phyloP scores from a whole-genome alignment of 2,113 vertebrate genomes.

The Epinephelus moara region DNA sequence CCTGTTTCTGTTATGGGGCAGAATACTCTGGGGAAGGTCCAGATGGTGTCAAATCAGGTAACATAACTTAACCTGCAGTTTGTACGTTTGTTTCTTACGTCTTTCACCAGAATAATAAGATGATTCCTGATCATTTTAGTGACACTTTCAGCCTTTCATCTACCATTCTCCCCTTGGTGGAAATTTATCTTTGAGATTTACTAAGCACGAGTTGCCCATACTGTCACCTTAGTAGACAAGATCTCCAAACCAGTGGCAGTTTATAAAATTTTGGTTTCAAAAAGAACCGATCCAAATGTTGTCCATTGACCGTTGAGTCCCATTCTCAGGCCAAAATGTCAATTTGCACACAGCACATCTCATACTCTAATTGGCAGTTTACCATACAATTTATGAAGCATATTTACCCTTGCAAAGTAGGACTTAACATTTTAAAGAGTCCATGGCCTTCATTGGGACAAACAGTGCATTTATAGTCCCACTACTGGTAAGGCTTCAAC shows the following conservation, averaged over 20 bases:
- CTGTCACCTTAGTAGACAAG: background rate
- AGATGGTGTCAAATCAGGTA: constrained; percentile 91
- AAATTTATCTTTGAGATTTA: background rate
- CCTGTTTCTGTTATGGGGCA: constrained; percentile 93
- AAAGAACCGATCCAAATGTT: background rate
- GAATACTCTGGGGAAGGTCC: constrained; percentile 84
- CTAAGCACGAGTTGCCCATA: background rate
- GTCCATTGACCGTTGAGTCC: too few relatives aligned
- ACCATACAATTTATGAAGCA: background rate
- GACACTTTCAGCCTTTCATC: background rate
- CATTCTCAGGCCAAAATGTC: background rate
- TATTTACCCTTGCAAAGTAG: background rate
- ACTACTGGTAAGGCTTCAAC: background rate
- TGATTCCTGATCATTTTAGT: background rate
- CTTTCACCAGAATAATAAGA: background rate
- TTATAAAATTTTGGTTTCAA: background rate
- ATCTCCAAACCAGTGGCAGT: background rate
- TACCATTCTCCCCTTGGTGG: background rate
- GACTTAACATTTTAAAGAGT: background rate
- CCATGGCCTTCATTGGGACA: background rate
- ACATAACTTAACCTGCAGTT: constrained; percentile 14
- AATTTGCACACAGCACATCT: too few relatives aligned
- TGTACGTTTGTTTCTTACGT: background rate
- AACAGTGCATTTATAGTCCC: background rate
- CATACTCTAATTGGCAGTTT: too few relatives aligned